These are phyloP conservation scores for Pemphigus obesinymphae DNA, from an alignment of 1,140 invertebrate genomes.

Conservation along the genomic window DNA sequence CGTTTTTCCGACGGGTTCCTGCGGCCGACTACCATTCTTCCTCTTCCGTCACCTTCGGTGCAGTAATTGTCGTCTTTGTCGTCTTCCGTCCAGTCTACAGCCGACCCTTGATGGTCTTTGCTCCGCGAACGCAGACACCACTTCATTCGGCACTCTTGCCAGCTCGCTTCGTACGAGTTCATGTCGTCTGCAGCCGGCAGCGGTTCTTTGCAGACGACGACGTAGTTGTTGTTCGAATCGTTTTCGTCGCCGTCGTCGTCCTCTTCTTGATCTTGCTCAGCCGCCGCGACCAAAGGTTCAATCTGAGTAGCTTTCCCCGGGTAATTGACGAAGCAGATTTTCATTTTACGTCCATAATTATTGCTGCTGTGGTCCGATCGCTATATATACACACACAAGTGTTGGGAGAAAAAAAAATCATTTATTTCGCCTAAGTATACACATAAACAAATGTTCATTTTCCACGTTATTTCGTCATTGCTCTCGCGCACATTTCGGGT, in stretches of 20 bases:
- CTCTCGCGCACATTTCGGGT: too few species aligned
- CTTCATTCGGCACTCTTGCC: conserved; percentile 60
- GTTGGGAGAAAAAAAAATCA: neutral
- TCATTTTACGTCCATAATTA: conserved; percentile 25
- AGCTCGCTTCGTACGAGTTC: conserved; percentile 75
- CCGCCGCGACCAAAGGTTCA: neutral
- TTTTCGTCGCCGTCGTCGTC: neutral
- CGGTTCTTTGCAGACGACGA: conserved; percentile 49
- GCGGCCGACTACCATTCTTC: neutral
- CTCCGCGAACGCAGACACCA: conserved; percentile 42
- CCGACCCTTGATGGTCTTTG: neutral
- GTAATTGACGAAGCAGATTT: conserved; percentile 21
- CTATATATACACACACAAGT: neutral
- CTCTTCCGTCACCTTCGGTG: neutral
- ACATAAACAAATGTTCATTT: too few species aligned
- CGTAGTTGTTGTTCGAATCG: neutral
- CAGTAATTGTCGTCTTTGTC: neutral
- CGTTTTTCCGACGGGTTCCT: conserved; percentile 23
- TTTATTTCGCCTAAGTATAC: too few species aligned
- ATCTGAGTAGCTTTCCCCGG: conserved; percentile 24
- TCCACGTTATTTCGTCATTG: too few species aligned
- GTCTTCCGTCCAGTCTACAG: neutral
- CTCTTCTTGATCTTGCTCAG: neutral
- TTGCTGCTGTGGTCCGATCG: neutral
- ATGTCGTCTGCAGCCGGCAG: conserved; percentile 56